Percentiles rank a stretch among this genome's conserved stretches.
Conservation (phyloP, 2,888 invertebrate species). For the Electrophaes corylata region DNA sequence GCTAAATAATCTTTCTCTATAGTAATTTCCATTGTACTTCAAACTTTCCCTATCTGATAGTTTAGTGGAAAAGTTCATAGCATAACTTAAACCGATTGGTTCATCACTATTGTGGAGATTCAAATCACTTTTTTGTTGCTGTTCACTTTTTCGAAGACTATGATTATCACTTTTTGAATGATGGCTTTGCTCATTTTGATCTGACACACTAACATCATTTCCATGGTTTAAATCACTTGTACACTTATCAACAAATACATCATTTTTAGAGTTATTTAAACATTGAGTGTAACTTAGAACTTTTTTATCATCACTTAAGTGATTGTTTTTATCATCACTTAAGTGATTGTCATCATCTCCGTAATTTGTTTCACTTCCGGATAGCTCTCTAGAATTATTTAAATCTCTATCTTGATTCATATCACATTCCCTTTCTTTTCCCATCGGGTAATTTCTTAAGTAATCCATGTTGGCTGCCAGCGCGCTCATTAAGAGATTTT, state of each 20-base stretch:
- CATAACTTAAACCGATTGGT: slow-evolving; percentile 9
- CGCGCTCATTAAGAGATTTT: slow-evolving; percentile 66
- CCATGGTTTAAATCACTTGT: background rate
- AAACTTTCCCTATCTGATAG: background rate
- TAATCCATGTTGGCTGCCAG: slow-evolving; percentile 68
- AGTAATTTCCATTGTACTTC: slow-evolving; percentile 18
- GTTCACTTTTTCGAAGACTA: background rate
- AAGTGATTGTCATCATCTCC: too few species aligned
- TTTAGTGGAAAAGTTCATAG: slow-evolving; percentile 17
- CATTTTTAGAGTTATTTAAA: background rate
- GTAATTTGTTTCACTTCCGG: background rate
- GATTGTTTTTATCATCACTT: background rate
- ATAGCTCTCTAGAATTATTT: slow-evolving; percentile 1
- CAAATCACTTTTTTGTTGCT: background rate
- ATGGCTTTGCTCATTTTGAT: background rate
- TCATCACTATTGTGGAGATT: background rate
- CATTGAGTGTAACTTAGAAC: background rate
- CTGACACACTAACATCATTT: background rate
- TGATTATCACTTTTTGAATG: background rate
- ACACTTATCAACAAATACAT: background rate
- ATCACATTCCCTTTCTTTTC: slow-evolving; percentile 40
- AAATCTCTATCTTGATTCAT: slow-evolving; percentile 6
- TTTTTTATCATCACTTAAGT: background rate
- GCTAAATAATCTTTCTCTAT: slow-evolving; percentile 23
- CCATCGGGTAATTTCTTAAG: slow-evolving; percentile 53